phyloP scores from a whole-genome alignment of 2,797 vertebrate species.

The Crenichthys baileyi region DNA sequence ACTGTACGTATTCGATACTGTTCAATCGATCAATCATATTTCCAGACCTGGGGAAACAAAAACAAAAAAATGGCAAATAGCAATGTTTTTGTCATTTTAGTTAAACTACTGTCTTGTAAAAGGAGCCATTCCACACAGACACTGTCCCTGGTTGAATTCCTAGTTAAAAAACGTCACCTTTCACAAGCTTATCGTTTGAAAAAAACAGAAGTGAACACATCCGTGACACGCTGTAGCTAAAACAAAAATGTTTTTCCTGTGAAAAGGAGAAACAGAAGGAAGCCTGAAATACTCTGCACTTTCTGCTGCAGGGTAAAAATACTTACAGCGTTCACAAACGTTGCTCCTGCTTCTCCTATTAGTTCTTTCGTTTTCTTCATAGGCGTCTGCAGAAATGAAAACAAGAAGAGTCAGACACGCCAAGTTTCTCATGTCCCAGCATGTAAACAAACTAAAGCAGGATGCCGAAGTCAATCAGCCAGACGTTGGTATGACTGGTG shows the following conservation, averaged over 20 bases:
- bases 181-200: neutral
- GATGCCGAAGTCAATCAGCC: neutral
- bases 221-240: neutral
- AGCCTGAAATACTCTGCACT: neutral
- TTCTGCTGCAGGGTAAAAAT: neutral
- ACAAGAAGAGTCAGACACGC: neutral
- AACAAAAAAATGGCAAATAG: neutral
- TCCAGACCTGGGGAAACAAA: neutral
- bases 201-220: neutral
- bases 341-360: conserved; percentile 80
- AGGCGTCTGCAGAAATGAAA: conserved; percentile 71
- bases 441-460: neutral
- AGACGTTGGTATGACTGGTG: neutral
- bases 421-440: neutral
- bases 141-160: neutral
- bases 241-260: neutral
- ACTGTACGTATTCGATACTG: no score
- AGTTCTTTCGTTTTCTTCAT: conserved; percentile 79
- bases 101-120: neutral
- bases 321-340: conserved; percentile 84
- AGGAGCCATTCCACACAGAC: neutral
- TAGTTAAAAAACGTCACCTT: neutral
- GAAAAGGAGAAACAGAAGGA: neutral
- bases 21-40: neutral
- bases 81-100: neutral